phyloP scores from a whole-genome alignment of 2,113 vertebrate genomes.

The Labeo catla region DNA sequence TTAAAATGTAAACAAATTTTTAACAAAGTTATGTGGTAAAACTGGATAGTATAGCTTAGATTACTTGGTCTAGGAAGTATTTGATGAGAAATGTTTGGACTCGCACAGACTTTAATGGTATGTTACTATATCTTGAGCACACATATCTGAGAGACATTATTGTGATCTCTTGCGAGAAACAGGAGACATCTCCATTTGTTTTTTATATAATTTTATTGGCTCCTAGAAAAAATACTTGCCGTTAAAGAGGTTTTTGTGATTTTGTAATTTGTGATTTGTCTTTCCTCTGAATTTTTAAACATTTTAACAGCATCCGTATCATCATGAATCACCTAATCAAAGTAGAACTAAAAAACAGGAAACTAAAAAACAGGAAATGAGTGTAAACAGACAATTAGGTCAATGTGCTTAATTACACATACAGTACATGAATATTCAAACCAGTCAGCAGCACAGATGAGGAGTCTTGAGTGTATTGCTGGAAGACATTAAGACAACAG shows the following conservation, averaged over 20 bases:
- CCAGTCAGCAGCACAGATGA: constrained; percentile 61
- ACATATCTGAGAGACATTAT: neutral
- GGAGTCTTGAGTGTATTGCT: constrained; percentile 65
- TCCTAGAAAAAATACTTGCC: neutral
- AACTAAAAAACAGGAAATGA: constrained; percentile 14
- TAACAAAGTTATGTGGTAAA: neutral
- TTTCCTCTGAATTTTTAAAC: neutral
- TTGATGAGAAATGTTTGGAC: neutral
- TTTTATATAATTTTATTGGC: neutral
- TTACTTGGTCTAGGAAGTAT: neutral
- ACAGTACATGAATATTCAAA: constrained; percentile 58
- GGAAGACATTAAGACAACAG: constrained; percentile 78
- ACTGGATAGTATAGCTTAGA: neutral
- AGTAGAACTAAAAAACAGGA: constrained; percentile 6
- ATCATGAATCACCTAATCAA: neutral
- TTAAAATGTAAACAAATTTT: neutral
- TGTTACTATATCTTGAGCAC: neutral
- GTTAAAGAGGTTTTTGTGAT: neutral
- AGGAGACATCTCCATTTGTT: neutral
- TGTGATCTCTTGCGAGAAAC: neutral
- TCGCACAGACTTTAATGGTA: neutral
- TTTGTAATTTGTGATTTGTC: neutral
- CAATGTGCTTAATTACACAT: constrained; percentile 44
- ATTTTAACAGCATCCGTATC: neutral
- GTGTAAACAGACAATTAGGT: neutral